A percentile compares a stretch with the other conserved stretches of the same genome.
phyloP scores from a whole-genome alignment of 2,113 vertebrate genomes.

The Scopus umbretta region DNA sequence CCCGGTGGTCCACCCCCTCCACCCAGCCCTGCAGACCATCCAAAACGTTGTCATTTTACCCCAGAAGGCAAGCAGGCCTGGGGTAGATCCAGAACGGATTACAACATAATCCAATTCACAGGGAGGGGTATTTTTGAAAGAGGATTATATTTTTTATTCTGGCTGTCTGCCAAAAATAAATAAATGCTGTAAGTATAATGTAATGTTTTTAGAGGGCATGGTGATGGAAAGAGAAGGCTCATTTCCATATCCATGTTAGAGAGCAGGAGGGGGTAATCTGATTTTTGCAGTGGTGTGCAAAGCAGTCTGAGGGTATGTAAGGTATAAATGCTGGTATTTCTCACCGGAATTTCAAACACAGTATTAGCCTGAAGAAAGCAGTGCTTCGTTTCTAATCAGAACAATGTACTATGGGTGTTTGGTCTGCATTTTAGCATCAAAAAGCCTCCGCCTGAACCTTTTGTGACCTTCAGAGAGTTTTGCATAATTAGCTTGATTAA shows the following conservation, averaged over 20 bases:
- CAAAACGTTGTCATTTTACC: constrained; percentile 39
- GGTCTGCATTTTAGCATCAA: constrained; percentile 31
- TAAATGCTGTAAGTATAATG: constrained; percentile 63
- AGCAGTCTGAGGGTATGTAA: not conserved
- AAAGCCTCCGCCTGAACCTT: constrained; percentile 50
- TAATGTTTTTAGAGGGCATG: constrained; percentile 59
- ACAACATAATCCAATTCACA: constrained; percentile 51
- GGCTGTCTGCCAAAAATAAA: constrained; percentile 34
- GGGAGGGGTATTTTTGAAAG: constrained; percentile 27
- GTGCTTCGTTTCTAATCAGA: not conserved
- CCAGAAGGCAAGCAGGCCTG: constrained; percentile 36
- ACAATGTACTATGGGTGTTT: not conserved
- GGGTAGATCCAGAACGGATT: constrained; percentile 29
- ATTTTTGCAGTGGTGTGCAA: not conserved
- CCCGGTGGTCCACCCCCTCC: constrained; percentile 9
- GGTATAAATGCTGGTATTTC: not conserved
- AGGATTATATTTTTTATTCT: not conserved
- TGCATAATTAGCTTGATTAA: constrained; percentile 67
- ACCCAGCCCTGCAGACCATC: not conserved
- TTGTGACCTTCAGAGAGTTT: constrained; percentile 53
- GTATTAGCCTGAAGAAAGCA: not conserved
- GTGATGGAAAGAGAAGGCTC: constrained; percentile 32
- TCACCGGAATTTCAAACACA: not conserved
- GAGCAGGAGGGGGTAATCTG: not conserved
- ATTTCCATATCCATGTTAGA: constrained; percentile 15